Conservation (phyloP, 1,140 invertebrate genomes). For the Megalopta genalis region DNA sequence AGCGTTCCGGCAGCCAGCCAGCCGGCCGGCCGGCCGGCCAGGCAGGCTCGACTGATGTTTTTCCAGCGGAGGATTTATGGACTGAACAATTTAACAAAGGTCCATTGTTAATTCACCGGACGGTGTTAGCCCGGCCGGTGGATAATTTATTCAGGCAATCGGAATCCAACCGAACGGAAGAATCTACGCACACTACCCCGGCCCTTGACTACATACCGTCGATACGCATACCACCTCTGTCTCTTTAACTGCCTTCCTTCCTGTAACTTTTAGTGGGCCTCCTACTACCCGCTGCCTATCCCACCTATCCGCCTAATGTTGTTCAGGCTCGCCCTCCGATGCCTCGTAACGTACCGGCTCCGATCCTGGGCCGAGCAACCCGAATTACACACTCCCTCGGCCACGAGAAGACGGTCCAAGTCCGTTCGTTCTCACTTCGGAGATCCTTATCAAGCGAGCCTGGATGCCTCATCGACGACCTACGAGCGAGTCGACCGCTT, state of each 20-base stretch:
- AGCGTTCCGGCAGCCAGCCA: not conserved
- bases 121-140: conserved; percentile 17
- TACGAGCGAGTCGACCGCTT: conserved; percentile 27
- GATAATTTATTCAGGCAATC: conserved; percentile 45
- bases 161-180: conserved; percentile 35
- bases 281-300: conserved; percentile 14
- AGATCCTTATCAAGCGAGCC: conserved; percentile 57
- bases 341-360: conserved; percentile 19
- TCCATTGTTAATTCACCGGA: conserved; percentile 45
- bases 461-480: conserved; percentile 59
- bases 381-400: conserved; percentile 57
- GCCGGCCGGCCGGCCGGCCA: too few relatives aligned
- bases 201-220: conserved; percentile 14
- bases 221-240: conserved; percentile 39
- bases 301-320: conserved; percentile 21
- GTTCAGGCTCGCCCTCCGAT: conserved; percentile 14
- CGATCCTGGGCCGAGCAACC: conserved; percentile 23
- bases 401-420: not conserved
- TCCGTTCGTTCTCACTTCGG: conserved; percentile 38
- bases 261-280: conserved; percentile 47
- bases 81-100: conserved; percentile 46
- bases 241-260: conserved; percentile 46
- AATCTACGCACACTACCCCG: conserved; percentile 30
- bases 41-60: not conserved
- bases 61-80: conserved; percentile 30